A percentile compares a stretch with the other conserved stretches of the same genome.
phyloP scores from a whole-genome alignment of 2,113 vertebrate genomes.

The Tenrec ecaudatus region DNA sequence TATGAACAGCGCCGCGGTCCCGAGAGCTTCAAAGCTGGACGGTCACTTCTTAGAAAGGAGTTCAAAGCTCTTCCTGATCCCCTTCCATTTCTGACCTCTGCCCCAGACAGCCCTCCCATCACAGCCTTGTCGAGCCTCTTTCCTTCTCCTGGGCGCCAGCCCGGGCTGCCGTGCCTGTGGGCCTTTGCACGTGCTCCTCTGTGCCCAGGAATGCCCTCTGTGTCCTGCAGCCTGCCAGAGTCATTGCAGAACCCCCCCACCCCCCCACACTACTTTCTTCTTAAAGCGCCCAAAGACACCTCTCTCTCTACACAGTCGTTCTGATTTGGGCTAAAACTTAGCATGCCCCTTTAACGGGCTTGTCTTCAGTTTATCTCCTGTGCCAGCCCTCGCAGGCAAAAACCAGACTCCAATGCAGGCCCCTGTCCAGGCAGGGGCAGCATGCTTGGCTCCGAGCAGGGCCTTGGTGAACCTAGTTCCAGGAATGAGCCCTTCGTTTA shows the following conservation, averaged over 20 bases:
- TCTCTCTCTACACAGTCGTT: not conserved
- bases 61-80: not conserved
- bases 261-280: not conserved
- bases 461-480: not conserved
- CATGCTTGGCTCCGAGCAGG: too few relatives aligned
- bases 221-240: not conserved
- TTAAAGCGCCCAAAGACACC: not conserved
- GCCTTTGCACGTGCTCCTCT: not conserved
- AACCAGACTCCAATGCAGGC: too few relatives aligned
- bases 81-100: not conserved
- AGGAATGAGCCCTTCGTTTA: not conserved
- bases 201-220: not conserved
- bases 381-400: not conserved
- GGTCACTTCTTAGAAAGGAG: not conserved
- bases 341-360: not conserved
- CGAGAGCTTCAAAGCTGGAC: not conserved
- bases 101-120: not conserved
- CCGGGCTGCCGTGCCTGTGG: fast-evolving
- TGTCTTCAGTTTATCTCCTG: not conserved
- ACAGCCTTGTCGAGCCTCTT: not conserved
- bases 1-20: not conserved
- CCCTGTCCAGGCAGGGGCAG: fast-evolving
- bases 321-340: not conserved
- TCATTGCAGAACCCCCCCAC: not conserved
- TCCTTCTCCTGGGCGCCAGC: not conserved